Conservation (phyloP, 2,888 invertebrate genomes). For the Nomada hirtipes region DNA sequence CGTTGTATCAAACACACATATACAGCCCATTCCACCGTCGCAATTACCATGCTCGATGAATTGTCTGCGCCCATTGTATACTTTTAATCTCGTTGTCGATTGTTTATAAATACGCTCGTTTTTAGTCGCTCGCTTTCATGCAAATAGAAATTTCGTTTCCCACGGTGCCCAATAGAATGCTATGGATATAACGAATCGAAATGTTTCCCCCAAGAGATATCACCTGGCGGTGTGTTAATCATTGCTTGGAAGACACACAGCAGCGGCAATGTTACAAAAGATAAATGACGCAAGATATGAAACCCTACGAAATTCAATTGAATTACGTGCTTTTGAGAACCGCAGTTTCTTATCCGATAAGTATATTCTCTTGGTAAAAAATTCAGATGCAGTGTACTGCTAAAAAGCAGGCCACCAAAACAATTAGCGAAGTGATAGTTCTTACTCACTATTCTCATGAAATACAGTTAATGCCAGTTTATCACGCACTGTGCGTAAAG, state of each 20-base stretch:
- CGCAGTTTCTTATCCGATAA: too few relatives aligned
- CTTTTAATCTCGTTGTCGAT: slow-evolving; percentile 47
- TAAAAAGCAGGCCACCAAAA: too few relatives aligned
- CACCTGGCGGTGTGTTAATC: not conserved
- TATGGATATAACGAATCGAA: slow-evolving; percentile 4
- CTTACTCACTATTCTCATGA: too few relatives aligned
- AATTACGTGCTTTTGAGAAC: too few relatives aligned
- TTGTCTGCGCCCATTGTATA: slow-evolving; percentile 27
- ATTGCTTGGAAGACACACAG: not conserved
- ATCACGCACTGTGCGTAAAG: too few relatives aligned
- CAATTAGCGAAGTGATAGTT: too few relatives aligned
- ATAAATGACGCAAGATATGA: not conserved
- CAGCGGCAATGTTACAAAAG: not conserved
- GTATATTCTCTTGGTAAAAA: too few relatives aligned
- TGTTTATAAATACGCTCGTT: slow-evolving; percentile 30
- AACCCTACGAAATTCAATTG: not conserved
- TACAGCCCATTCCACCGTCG: not conserved
- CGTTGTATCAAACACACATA: not conserved
- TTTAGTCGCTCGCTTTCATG: slow-evolving; percentile 27
- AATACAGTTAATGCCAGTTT: too few relatives aligned
- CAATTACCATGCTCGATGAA: slow-evolving; percentile 37
- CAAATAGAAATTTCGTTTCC: slow-evolving; percentile 23
- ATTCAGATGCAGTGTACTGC: too few relatives aligned
- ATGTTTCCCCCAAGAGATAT: not conserved
- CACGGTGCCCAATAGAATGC: slow-evolving; percentile 8